Evolutionary conservation across 2,797 vertebrate genomes (phyloP), one percentile per base, ranked within the genome.

Genomic region (Catharus ustulatus): DNA sequence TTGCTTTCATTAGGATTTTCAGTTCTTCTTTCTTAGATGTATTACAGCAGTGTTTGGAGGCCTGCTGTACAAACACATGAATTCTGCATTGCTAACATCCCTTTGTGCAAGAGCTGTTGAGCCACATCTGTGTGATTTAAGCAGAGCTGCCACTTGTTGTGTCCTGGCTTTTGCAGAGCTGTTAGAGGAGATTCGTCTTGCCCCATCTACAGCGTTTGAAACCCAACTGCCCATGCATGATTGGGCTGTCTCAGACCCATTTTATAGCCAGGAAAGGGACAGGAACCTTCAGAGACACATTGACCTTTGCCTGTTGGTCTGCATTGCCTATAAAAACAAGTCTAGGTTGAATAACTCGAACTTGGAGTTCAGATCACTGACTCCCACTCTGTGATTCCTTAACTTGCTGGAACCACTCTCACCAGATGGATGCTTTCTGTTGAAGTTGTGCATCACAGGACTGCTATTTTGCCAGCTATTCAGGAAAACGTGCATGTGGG

Each of bases 1-100:
- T 78, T 92, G n/a, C 78, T 92, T 95, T 92, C 90, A 92, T 93
- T 94, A 96, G 92, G 92, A 77, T 85, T 95, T 96, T 92, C 78
- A 77, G 84, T 87, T 92, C 89, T 93, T 93, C 72, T 83, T 87
- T 94, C 78, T 93, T 85, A 95, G 61, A 87, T 85, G 68, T 90
- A 93, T 94, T 95, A 68, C 49, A 89, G 72, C 68, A 82, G 90
- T 24, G 40, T 87, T 95, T 80, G 61, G 86, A 93, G 72, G 84
- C 64, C 75, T 92, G 72, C 68, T 95, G 34, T 83, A 95, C 88
- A 95, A 95, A 93, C 68, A 89, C 72, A 89, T 18, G 67, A 80
- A 74, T 87, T 85, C 84, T 83, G 40, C 79, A 77, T 80, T 92
- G 58, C 24, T 89, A 68, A 71, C 64, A 42, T 68, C 72, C 72